Conservation (phyloP, 2,797 vertebrate genomes). For the Peromyscus eremicus region DNA sequence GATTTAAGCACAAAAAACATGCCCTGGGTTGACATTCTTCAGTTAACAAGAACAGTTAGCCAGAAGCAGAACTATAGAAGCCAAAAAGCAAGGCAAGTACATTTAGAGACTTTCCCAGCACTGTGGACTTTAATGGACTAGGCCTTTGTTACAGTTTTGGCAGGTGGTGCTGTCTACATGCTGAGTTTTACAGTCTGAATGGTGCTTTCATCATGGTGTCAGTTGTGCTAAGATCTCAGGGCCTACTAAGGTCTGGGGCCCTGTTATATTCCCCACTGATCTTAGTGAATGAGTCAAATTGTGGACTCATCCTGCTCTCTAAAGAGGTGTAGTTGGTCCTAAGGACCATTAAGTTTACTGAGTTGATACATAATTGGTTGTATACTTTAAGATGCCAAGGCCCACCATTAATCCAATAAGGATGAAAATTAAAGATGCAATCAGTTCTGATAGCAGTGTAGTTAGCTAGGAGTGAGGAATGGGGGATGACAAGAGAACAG, state of each 20-base stretch:
- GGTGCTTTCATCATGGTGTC: not conserved
- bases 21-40: not conserved
- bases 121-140: not conserved
- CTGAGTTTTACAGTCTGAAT: not conserved
- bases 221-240: not conserved
- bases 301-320: not conserved
- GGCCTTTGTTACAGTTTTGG: not conserved
- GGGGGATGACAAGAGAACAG: not conserved
- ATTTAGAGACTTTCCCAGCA: not conserved
- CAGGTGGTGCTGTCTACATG: not conserved
- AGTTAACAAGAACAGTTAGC: not conserved
- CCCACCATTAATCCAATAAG: not conserved
- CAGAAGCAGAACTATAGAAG: not conserved
- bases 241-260: not conserved
- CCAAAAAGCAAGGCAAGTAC: not conserved
- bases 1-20: not conserved
- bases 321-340: not conserved
- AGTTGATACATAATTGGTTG: not conserved
- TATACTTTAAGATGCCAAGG: not conserved
- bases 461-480: not conserved
- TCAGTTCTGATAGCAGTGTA: not conserved
- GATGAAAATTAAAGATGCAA: not conserved
- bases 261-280: not conserved
- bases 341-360: not conserved
- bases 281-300: not conserved